Evolutionary conservation across 2,113 vertebrate genomes (phyloP), one percentile per base, ranked within the genome.

Genomic region (Phoxinus phoxinus): DNA sequence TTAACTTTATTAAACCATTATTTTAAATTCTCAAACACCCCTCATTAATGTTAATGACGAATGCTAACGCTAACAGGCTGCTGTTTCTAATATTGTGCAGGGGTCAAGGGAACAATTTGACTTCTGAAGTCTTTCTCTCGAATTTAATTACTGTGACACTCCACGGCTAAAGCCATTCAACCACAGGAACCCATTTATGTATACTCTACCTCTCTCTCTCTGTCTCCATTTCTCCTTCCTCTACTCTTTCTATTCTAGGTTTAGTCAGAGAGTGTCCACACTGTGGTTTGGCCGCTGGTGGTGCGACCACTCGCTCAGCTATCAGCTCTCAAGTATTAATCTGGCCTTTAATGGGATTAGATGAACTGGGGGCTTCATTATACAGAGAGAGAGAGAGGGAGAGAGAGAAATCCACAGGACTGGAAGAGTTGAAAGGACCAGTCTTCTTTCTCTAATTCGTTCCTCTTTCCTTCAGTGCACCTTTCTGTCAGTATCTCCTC

Each of bases 311-410:
- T 83, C 91, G 90, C 90, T 93, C 93, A 92, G 91, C 92, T 94
- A 93, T 93, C 90, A 92, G 91, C 90, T 93, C 91, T 46, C 58
- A 87, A 92, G 91, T 92, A 93, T 93, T 92, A 93, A 94, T 93
- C 91, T 92, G 90, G 89, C 86, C 87, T 89, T 91, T 93, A 94
- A 95, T 94, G 93, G 94, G 93, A 95, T 95, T 95, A 95, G 92
- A 91, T 86, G 89, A 91, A 93, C 92, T 91, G 90, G 90, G 72
- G 91, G 89, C 92, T 93, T 93, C 92, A 94, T 93, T 93, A 93
- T 72, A 72, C 65, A 58, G 46, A 51, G 48, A 56, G 61, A 51
- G 44, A 53, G 59, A 51, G 48, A 56, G 61, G 17, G 44, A 53
- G 59, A 71, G 81, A 83, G 30, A 58, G 67, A 73, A 56, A 83